Percentiles rank a stretch among this genome's conserved stretches.
phyloP scores from a whole-genome alignment of 2,797 vertebrate species.

The Sebastes minor region DNA sequence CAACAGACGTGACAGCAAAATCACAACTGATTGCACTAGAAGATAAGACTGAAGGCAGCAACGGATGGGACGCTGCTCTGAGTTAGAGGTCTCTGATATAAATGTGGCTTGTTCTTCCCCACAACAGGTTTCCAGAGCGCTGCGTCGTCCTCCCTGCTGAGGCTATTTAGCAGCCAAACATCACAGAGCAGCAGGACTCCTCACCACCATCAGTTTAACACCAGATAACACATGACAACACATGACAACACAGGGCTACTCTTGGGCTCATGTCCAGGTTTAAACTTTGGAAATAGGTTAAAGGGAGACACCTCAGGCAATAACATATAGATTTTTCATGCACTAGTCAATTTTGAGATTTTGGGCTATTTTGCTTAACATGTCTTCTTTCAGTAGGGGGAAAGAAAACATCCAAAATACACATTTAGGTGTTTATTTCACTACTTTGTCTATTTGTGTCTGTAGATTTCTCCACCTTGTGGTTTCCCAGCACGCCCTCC shows the following conservation, averaged over 20 bases:
- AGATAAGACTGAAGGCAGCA: not conserved
- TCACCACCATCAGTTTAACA: not conserved
- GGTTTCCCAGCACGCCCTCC: accelerated
- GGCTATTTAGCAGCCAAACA: not conserved
- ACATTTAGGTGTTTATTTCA: too few relatives aligned
- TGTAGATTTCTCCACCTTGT: too few relatives aligned
- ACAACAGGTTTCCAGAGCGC: not conserved
- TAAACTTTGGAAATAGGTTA: too few relatives aligned
- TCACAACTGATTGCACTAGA: not conserved
- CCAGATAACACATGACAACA: not conserved
- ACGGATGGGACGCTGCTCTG: not conserved
- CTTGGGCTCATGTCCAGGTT: not conserved
- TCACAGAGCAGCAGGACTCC: not conserved
- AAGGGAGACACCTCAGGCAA: too few relatives aligned
- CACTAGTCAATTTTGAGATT: too few relatives aligned
- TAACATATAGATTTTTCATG: too few relatives aligned
- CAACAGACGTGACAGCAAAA: not conserved
- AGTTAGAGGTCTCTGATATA: not conserved
- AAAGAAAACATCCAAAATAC: too few relatives aligned
- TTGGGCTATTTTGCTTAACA: too few relatives aligned
- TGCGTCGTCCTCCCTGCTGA: not conserved
- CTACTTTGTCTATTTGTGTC: too few relatives aligned
- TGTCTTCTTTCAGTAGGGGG: too few relatives aligned
- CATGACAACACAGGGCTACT: not conserved
- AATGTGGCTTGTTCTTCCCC: not conserved